Percentiles rank a stretch among this genome's conserved stretches.
Conservation (phyloP, 2,113 vertebrate species). For the Bostrychus sinensis region DNA sequence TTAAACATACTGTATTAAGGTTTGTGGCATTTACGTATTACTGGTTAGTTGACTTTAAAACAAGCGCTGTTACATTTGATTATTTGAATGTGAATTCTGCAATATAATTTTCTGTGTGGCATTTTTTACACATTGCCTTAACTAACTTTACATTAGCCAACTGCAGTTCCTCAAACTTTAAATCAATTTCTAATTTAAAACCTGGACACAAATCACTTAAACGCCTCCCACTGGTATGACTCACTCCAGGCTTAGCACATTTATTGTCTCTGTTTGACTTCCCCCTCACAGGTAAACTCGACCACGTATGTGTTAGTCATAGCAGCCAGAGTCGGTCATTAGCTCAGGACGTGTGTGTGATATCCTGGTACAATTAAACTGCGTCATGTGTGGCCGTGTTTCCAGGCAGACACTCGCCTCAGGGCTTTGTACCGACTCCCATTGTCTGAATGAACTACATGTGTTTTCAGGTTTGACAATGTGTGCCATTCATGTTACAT, state of each 20-base stretch:
- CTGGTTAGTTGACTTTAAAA: no score
- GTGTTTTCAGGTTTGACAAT: constrained; percentile 51
- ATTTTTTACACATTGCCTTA: neutral
- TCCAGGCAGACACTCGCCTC: constrained; percentile 69
- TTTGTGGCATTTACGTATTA: no score
- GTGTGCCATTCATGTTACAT: constrained; percentile 54
- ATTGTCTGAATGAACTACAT: constrained; percentile 46
- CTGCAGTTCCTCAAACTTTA: neutral
- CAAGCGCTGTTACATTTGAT: no score
- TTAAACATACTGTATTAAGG: no score
- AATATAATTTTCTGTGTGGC: neutral
- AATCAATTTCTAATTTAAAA: constrained; percentile 26
- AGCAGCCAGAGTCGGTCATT: constrained; percentile 46
- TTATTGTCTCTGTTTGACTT: constrained; percentile 24
- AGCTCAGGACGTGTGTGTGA: constrained; percentile 53
- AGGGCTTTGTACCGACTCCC: constrained; percentile 56
- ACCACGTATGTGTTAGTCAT: constrained; percentile 45
- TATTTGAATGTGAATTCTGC: no score
- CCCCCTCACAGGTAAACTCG: constrained; percentile 37
- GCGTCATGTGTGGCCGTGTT: constrained; percentile 65
- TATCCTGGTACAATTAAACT: constrained; percentile 55
- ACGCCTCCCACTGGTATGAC: constrained; percentile 13
- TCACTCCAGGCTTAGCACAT: constrained; percentile 24
- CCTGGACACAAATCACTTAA: constrained; percentile 27
- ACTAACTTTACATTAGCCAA: neutral